Percentiles rank a stretch among this genome's conserved stretches.
phyloP scores from a whole-genome alignment of 2,113 vertebrate genomes.

The Phylloscopus trochilus region DNA sequence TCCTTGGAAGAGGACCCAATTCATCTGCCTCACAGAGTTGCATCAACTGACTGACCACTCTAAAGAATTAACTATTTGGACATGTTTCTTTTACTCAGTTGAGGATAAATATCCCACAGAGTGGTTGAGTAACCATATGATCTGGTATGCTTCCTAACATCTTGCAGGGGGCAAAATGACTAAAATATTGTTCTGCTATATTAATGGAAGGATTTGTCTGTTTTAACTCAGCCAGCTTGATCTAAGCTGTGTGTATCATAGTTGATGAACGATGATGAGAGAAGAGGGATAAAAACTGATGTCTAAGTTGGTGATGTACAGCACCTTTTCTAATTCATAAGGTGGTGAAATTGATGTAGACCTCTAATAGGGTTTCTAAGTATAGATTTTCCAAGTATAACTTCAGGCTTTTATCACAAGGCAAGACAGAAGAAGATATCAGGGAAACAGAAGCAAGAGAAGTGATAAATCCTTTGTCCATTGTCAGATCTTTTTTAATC shows the following conservation, averaged over 20 bases:
- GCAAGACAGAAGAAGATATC: background rate
- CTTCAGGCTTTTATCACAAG: background rate
- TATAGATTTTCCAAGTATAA: slow-evolving; percentile 30
- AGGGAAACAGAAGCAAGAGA: background rate
- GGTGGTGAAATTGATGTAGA: background rate
- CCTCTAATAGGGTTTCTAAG: slow-evolving; percentile 23
- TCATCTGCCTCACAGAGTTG: background rate
- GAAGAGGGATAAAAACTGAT: background rate
- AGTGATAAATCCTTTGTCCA: background rate
- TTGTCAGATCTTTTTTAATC: background rate
- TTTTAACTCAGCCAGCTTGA: background rate
- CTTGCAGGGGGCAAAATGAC: background rate
- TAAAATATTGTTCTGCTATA: background rate
- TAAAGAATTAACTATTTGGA: background rate
- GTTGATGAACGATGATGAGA: background rate
- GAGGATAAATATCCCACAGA: background rate
- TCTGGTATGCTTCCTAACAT: background rate
- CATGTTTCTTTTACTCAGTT: background rate
- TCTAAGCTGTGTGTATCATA: background rate
- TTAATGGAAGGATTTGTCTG: background rate
- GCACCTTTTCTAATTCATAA: background rate
- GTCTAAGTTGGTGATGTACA: background rate
- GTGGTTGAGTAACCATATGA: background rate
- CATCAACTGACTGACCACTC: background rate
- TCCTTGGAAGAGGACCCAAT: background rate